Percentiles rank a stretch among this genome's conserved stretches.
Conservation (phyloP, 2,888 invertebrate genomes). For the Hypercompe scribonia region DNA sequence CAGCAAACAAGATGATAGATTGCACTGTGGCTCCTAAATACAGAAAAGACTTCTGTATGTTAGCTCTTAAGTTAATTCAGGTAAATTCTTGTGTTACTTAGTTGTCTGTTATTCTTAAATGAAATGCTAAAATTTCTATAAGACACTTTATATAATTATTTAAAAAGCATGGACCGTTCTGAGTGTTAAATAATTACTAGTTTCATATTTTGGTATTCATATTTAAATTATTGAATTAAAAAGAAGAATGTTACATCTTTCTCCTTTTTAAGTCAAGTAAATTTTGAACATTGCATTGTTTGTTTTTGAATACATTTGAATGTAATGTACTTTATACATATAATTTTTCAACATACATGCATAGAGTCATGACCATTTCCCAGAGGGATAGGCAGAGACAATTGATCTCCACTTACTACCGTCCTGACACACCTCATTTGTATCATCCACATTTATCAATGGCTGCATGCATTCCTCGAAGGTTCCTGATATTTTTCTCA, state of each 20-base stretch:
- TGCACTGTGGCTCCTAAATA: slow-evolving; percentile 86
- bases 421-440: too few relatives aligned
- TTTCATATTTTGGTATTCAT: neutral
- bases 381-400: too few relatives aligned
- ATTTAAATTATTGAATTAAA: too few relatives aligned
- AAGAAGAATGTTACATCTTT: neutral
- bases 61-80: slow-evolving; percentile 92
- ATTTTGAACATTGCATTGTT: too few relatives aligned
- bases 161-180: neutral
- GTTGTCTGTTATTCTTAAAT: neutral
- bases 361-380: too few relatives aligned
- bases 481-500: too few relatives aligned
- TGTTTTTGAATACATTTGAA: too few relatives aligned
- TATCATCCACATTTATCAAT: too few relatives aligned
- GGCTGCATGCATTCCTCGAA: too few relatives aligned
- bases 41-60: slow-evolving; percentile 92
- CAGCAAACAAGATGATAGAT: slow-evolving; percentile 85
- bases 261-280: neutral
- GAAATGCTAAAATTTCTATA: neutral
- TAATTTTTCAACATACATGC: too few relatives aligned
- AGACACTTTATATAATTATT: neutral
- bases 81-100: slow-evolving; percentile 66
- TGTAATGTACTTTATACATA: too few relatives aligned
- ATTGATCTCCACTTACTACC: too few relatives aligned
- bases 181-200: neutral